A percentile compares a stretch with the other conserved stretches of the same genome.
Conservation (phyloP, 2,113 vertebrate genomes). For the Misgurnus mizolepis region DNA sequence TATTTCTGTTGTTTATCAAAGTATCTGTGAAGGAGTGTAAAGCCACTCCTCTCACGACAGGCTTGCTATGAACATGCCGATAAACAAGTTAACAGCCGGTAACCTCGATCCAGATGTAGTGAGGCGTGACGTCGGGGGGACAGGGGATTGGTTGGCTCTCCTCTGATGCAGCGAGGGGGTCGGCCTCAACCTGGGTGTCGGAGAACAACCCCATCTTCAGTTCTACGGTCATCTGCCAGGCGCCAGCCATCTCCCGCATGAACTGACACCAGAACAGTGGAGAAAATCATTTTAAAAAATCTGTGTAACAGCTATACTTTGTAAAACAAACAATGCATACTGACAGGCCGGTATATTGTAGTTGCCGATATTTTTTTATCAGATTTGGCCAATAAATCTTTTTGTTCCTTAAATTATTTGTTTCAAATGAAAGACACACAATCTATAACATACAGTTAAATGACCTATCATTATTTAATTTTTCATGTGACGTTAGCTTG, state of each 20-base stretch:
- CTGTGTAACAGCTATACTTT: neutral
- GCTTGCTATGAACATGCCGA: neutral
- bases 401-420: too few relatives aligned
- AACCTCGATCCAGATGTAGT: conserved; percentile 97
- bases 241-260: conserved; percentile 97
- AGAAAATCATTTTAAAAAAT: neutral
- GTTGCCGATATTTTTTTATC: too few relatives aligned
- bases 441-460: too few relatives aligned
- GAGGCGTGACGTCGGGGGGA: conserved; percentile 89
- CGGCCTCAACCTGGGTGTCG: conserved; percentile 88
- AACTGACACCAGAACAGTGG: conserved; percentile 75
- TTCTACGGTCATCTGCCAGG: conserved; percentile 99
- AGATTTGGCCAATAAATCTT: too few relatives aligned
- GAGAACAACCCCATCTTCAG: conserved; percentile 95
- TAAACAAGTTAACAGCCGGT: conserved; percentile 40
- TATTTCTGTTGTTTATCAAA: too few relatives aligned
- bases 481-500: too few relatives aligned
- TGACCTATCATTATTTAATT: too few relatives aligned
- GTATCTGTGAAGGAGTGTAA: neutral
- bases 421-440: too few relatives aligned
- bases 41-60: neutral
- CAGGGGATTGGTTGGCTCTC: conserved; percentile 92
- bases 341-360: too few relatives aligned
- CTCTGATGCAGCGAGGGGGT: conserved; percentile 94
- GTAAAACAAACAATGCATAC: too few relatives aligned